Percentiles rank a stretch among this genome's conserved stretches.
Evolutionary conservation across 2,888 invertebrate species (phyloP).

Genomic region (Apocheima hispidaria): DNA sequence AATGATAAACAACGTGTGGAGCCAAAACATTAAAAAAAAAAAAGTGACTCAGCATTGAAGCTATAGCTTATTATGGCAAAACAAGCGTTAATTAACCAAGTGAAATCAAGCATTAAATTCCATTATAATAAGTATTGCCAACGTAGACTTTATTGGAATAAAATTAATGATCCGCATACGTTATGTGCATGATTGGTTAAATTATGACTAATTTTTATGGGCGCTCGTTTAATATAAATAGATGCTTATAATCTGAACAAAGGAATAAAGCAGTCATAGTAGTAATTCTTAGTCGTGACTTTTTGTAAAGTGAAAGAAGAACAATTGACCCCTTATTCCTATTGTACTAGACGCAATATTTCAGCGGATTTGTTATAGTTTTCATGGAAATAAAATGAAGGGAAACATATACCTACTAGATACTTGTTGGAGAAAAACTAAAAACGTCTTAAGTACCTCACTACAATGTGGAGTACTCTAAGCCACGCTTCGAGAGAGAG

Average conservation of each 20-base stretch:
- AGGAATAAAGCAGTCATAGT: too few relatives aligned
- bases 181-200: constrained; percentile 8
- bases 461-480: too few relatives aligned
- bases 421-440: too few relatives aligned
- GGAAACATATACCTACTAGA: background rate
- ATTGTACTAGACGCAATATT: too few relatives aligned
- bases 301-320: too few relatives aligned
- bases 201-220: constrained; percentile 13
- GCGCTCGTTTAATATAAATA: constrained; percentile 4
- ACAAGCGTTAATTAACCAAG: constrained; percentile 7
- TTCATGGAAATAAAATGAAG: background rate
- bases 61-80: constrained; percentile 5
- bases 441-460: too few relatives aligned
- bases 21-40: background rate
- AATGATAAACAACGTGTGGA: too few relatives aligned
- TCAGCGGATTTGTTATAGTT: too few relatives aligned
- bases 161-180: constrained; percentile 22
- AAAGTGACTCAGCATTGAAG: constrained; percentile 1
- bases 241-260: background rate
- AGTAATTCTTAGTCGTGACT: too few relatives aligned
- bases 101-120: constrained; percentile 24
- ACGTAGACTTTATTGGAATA: constrained; percentile 12
- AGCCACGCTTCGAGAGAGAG: too few relatives aligned
- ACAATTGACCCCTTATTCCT: too few relatives aligned
- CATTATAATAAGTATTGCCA: constrained; percentile 16